Evolutionary conservation across 2,113 vertebrate species (phyloP).

Genomic region (Emberiza fucata): DNA sequence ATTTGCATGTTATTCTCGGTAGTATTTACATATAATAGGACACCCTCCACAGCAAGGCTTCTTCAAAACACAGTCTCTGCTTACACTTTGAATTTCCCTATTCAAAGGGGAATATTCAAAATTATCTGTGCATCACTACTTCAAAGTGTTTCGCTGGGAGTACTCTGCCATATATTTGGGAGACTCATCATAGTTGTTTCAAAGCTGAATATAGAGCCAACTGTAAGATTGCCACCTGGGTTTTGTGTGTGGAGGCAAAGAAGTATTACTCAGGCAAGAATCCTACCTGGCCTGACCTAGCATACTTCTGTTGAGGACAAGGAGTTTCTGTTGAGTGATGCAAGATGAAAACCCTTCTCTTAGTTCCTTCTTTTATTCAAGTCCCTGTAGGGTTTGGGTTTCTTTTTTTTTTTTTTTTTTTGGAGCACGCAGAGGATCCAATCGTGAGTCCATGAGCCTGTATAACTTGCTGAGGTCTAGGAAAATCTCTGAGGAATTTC

Average conservation of each 20-base stretch:
- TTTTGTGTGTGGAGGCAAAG: not conserved
- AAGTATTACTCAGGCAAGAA: not conserved
- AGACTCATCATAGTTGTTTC: conserved; percentile 3
- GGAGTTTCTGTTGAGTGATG: not conserved
- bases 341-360: not conserved
- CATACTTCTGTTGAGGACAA: not conserved
- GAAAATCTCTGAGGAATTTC: not conserved
- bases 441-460: fast-evolving
- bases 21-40: conserved; percentile 33
- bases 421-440: not conserved
- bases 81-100: conserved; percentile 18
- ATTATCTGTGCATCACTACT: conserved; percentile 20
- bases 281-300: conserved; percentile 7
- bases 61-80: conserved; percentile 15
- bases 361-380: not conserved
- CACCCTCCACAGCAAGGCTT: not conserved
- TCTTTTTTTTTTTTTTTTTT: not conserved
- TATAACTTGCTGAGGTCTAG: not conserved
- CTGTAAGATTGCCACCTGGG: not conserved
- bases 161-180: conserved; percentile 9
- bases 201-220: conserved; percentile 9
- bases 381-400: not conserved
- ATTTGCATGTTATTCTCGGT: conserved; percentile 13
- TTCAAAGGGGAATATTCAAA: conserved; percentile 11
- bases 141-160: conserved; percentile 26